These are phyloP conservation scores for Harlomillsia oculata DNA, from an alignment of 1,140 invertebrate genomes.

Conservation along the genomic window DNA sequence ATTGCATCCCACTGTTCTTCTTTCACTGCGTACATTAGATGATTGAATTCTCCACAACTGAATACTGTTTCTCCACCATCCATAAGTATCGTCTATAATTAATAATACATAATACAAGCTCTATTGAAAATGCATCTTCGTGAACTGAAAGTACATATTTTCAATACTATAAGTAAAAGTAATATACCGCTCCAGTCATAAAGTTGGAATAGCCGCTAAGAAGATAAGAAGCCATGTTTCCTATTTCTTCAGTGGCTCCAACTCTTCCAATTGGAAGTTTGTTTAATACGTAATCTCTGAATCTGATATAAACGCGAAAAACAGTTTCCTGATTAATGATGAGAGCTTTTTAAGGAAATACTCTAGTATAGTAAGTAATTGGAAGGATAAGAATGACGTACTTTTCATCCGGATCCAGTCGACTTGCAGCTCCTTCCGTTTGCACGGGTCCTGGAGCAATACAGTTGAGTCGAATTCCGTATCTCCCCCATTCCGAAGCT, in stretches of 20 bases:
- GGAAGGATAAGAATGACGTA: constrained; percentile 28
- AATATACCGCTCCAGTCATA: constrained; percentile 48
- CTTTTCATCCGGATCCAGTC: constrained; percentile 44
- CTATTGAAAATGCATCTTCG: background rate
- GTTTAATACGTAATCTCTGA: constrained; percentile 36
- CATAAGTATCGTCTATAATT: constrained; percentile 41
- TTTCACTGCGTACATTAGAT: constrained; percentile 21
- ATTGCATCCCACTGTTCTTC: constrained; percentile 47
- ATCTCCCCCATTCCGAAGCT: constrained; percentile 49
- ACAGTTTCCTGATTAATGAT: background rate
- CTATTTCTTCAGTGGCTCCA: constrained; percentile 47
- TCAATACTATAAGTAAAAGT: too few relatives aligned
- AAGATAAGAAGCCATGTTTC: constrained; percentile 48
- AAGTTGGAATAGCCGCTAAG: constrained; percentile 50
- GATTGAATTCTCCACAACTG: constrained; percentile 44
- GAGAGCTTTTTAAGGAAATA: background rate
- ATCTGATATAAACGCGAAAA: constrained; percentile 12
- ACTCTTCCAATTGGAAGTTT: constrained; percentile 44
- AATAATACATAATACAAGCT: background rate
- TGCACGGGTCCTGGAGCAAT: constrained; percentile 52
- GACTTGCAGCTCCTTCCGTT: constrained; percentile 47
- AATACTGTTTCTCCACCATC: constrained; percentile 46
- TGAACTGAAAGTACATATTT: background rate
- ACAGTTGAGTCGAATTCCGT: constrained; percentile 52
- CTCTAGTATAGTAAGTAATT: background rate